Conservation (phyloP, 2,888 invertebrate genomes). For the Aleiodes leptofemur region DNA sequence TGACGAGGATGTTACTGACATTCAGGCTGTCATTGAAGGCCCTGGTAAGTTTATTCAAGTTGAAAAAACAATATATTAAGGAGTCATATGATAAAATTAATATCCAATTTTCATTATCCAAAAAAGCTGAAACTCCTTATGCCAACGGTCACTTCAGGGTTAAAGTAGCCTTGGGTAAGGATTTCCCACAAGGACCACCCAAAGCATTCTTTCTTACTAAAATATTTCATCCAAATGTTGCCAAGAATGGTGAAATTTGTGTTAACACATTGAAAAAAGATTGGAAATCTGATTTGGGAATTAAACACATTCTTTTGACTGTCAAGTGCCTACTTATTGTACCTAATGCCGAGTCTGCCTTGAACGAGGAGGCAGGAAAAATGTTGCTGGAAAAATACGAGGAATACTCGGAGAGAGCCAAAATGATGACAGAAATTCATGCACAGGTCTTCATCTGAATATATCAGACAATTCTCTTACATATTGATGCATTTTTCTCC, state of each 20-base stretch:
- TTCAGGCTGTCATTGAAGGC: slow-evolving; percentile 94
- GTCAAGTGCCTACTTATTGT: slow-evolving; percentile 97
- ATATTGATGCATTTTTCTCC: not conserved
- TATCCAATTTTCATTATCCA: slow-evolving; percentile 38
- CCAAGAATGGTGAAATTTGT: slow-evolving; percentile 95
- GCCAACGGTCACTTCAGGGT: slow-evolving; percentile 92
- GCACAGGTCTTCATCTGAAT: slow-evolving; percentile 77
- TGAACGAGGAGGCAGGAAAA: slow-evolving; percentile 98
- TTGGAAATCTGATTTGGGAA: slow-evolving; percentile 97
- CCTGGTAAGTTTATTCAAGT: slow-evolving; percentile 79
- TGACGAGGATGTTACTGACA: slow-evolving; percentile 95
- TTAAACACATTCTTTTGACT: slow-evolving; percentile 95
- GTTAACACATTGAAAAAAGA: slow-evolving; percentile 97
- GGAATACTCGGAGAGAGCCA: slow-evolving; percentile 91
- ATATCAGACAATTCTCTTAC: not conserved
- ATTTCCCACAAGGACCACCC: slow-evolving; percentile 94
- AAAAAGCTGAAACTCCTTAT: slow-evolving; percentile 90
- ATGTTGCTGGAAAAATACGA: slow-evolving; percentile 94
- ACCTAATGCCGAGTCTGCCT: slow-evolving; percentile 97
- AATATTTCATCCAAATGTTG: slow-evolving; percentile 98
- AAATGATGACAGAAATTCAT: slow-evolving; percentile 95
- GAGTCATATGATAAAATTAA: slow-evolving; percentile 16
- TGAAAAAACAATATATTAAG: slow-evolving; percentile 4
- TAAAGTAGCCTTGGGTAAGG: slow-evolving; percentile 92
- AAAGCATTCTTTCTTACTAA: slow-evolving; percentile 95